These are phyloP conservation scores for Limnephilus marmoratus DNA, from an alignment of 2,888 invertebrate species.

Conservation along the genomic window DNA sequence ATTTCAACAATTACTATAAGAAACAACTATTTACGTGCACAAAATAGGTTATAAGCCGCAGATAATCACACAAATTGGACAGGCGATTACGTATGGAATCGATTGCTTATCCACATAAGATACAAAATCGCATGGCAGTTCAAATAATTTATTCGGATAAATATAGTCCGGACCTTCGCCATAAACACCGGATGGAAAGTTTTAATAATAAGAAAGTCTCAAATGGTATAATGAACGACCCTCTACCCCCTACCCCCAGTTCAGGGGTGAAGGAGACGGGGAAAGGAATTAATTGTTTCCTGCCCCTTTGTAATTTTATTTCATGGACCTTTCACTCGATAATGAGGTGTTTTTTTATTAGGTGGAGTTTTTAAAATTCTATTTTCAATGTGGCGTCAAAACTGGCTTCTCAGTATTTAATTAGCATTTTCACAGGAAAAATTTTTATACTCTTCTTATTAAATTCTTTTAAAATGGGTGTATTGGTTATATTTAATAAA, in stretches of 20 bases:
- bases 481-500: background rate
- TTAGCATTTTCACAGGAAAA: background rate
- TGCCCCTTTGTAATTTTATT: conserved; percentile 2
- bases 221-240: conserved; percentile 9
- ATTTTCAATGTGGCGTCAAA: background rate
- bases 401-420: background rate
- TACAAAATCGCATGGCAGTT: background rate
- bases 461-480: too few species aligned
- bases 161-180: background rate
- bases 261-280: background rate
- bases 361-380: background rate
- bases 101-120: too few species aligned
- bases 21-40: too few species aligned
- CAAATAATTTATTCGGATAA: background rate
- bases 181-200: conserved; percentile 28
- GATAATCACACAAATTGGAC: too few species aligned
- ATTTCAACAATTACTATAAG: too few species aligned
- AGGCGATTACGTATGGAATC: too few species aligned
- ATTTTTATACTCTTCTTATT: background rate
- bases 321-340: conserved; percentile 4
- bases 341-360: conserved; percentile 11
- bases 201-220: conserved; percentile 28
- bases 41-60: too few species aligned
- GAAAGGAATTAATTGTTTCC: conserved; percentile 40
- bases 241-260: background rate